phyloP scores from a whole-genome alignment of 2,888 invertebrate species.

The Dynastes hyllus region DNA sequence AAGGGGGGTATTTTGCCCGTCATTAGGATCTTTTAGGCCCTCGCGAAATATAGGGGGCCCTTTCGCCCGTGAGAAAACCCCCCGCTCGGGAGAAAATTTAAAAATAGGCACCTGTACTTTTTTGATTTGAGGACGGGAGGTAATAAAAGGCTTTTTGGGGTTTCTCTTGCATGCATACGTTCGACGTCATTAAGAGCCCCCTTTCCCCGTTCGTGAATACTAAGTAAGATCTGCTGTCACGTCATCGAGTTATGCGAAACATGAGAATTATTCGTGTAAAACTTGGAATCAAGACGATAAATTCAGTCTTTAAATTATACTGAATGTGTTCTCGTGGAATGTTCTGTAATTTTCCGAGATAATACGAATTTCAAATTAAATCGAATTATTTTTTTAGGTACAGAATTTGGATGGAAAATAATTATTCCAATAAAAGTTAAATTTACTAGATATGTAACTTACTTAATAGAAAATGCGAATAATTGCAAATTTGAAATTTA shows the following conservation, averaged over 20 bases:
- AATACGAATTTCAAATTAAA: no score
- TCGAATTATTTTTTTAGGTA: no score
- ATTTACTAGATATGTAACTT: no score
- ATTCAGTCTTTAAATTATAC: no score
- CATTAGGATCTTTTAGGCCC: constrained; percentile 31
- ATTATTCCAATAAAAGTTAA: no score
- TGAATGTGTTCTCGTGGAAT: no score
- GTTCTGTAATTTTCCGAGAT: no score
- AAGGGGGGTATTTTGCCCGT: constrained; percentile 24
- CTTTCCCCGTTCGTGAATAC: neutral
- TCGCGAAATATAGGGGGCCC: constrained; percentile 5
- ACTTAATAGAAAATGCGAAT: no score
- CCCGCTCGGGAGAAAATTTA: constrained; percentile 31
- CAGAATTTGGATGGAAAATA: no score
- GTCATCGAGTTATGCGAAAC: constrained; percentile 19
- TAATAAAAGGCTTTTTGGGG: constrained; percentile 30
- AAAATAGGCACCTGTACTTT: constrained; percentile 38
- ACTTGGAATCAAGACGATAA: neutral
- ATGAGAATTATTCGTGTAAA: constrained; percentile 3
- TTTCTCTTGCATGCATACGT: neutral
- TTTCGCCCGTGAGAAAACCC: constrained; percentile 6
- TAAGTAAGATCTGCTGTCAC: constrained; percentile 19
- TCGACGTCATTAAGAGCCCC: neutral
- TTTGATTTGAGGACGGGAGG: constrained; percentile 28
- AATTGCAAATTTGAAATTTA: no score